phyloP scores from a whole-genome alignment of 2,888 invertebrate species.

The Epinotia demarniana region DNA sequence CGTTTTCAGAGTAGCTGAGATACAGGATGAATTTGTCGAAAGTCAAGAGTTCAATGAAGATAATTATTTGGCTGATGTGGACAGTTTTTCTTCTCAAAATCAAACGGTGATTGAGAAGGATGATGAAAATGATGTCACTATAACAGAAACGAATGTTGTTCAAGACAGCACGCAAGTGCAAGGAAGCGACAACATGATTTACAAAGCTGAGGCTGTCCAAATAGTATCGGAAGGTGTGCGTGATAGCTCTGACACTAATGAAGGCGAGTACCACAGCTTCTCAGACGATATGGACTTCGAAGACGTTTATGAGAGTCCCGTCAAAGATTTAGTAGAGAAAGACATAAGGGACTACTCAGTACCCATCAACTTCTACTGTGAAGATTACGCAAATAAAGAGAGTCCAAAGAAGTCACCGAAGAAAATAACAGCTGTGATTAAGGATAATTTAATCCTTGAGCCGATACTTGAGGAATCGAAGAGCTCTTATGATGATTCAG shows the following conservation, averaged over 20 bases:
- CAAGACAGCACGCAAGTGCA: conserved; percentile 33
- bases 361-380: conserved; percentile 75
- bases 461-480: conserved; percentile 81
- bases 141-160: conserved; percentile 43
- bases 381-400: conserved; percentile 65
- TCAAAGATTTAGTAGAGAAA: conserved; percentile 76
- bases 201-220: conserved; percentile 55
- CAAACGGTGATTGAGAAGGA: conserved; percentile 65
- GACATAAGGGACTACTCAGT: conserved; percentile 81
- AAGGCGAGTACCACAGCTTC: conserved; percentile 81
- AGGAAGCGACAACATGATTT: conserved; percentile 39
- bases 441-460: conserved; percentile 62
- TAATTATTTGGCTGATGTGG: conserved; percentile 71
- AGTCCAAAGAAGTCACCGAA: conserved; percentile 64
- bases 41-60: conserved; percentile 79
- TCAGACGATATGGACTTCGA: conserved; percentile 71
- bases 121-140: conserved; percentile 39
- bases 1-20: conserved; percentile 59
- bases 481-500: conserved; percentile 71
- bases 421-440: conserved; percentile 56
- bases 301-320: conserved; percentile 76
- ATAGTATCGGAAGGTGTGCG: conserved; percentile 53
- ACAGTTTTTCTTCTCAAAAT: conserved; percentile 68
- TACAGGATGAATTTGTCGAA: conserved; percentile 69
- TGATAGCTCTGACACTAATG: conserved; percentile 60